phyloP scores from a whole-genome alignment of 2,797 vertebrate genomes.

The Rousettus madagascariensis region DNA sequence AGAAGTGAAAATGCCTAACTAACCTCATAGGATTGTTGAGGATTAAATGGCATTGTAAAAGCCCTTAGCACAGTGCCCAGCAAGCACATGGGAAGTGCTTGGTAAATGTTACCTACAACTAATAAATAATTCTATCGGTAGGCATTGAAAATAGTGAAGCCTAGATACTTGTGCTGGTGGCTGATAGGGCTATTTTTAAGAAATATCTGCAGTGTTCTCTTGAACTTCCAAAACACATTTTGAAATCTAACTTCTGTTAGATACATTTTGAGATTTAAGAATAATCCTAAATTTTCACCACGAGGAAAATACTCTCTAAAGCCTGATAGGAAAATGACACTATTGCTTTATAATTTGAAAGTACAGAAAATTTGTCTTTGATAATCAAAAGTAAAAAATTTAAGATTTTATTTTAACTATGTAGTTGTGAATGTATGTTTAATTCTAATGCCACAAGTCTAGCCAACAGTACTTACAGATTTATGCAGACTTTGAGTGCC shows the following conservation, averaged over 20 bases:
- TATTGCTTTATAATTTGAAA: slow-evolving; percentile 1
- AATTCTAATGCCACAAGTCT: neutral
- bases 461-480: neutral
- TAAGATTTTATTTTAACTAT: neutral
- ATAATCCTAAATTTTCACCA: neutral
- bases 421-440: neutral
- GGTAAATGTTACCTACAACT: neutral
- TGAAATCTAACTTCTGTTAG: slow-evolving; percentile 22
- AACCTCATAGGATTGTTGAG: neutral
- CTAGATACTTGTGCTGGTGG: neutral
- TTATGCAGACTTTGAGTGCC: neutral
- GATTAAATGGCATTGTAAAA: neutral
- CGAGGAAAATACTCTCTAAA: neutral
- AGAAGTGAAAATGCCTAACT: neutral
- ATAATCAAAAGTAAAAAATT: neutral
- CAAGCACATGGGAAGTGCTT: neutral
- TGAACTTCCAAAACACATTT: neutral
- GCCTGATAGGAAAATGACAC: neutral
- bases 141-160: neutral
- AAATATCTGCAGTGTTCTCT: neutral
- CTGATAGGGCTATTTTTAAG: neutral
- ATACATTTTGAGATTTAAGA: neutral
- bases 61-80: neutral
- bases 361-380: neutral
- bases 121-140: neutral